phyloP scores from a whole-genome alignment of 2,797 vertebrate genomes.

The Schizothorax lantsangensis region DNA sequence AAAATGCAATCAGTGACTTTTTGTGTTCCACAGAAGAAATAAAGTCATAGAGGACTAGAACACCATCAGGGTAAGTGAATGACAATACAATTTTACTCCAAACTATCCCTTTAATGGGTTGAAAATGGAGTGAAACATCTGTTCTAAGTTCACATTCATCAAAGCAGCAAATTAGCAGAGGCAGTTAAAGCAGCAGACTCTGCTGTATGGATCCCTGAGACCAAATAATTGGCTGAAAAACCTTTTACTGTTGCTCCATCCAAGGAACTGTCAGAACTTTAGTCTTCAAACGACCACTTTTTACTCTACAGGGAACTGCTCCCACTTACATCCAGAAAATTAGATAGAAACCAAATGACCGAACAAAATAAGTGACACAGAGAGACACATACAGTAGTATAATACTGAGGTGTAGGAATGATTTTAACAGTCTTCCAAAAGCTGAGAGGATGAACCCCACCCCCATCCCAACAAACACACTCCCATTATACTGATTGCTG shows the following conservation, averaged over 20 bases:
- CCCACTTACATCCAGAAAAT: not conserved
- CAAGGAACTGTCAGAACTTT: constrained; percentile 13
- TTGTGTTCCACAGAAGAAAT: not conserved
- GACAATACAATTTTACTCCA: not conserved
- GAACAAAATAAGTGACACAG: not conserved
- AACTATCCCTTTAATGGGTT: not conserved
- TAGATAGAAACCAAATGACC: not conserved
- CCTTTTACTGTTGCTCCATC: not conserved
- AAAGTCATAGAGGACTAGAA: not conserved
- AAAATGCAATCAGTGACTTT: not conserved
- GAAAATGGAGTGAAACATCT: not conserved
- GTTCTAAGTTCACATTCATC: constrained; percentile 8
- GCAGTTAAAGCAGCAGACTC: not conserved
- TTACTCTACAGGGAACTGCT: constrained; percentile 1
- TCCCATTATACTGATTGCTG: constrained; percentile 22
- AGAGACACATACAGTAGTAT: not conserved
- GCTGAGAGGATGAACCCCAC: not conserved
- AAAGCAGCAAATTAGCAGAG: not conserved
- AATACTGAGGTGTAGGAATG: not conserved
- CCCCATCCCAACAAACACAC: constrained; percentile 11
- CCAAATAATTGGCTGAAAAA: constrained; percentile 18
- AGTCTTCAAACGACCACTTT: not conserved
- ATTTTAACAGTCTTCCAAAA: not conserved
- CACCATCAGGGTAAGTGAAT: not conserved
- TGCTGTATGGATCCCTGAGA: not conserved